phyloP scores from a whole-genome alignment of 2,888 invertebrate species.

The Magallana nippona region DNA sequence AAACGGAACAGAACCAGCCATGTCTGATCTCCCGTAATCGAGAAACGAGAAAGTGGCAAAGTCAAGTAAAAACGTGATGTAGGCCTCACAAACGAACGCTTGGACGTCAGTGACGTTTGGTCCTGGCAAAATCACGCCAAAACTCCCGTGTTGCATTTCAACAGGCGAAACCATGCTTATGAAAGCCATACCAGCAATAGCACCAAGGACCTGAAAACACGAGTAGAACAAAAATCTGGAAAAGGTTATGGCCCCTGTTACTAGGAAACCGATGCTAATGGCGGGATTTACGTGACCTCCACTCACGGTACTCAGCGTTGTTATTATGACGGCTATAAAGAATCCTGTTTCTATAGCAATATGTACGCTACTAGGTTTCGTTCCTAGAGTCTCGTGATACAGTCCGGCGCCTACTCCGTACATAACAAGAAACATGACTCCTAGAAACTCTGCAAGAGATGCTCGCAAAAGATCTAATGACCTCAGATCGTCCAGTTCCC shows the following conservation, averaged over 20 bases:
- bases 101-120: slow-evolving; percentile 57
- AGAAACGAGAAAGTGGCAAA: slow-evolving; percentile 62
- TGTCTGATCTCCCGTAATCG: slow-evolving; percentile 62
- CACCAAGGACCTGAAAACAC: slow-evolving; percentile 61
- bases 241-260: slow-evolving; percentile 53
- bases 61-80: slow-evolving; percentile 63
- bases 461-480: slow-evolving; percentile 64
- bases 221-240: slow-evolving; percentile 59
- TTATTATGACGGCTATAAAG: slow-evolving; percentile 62
- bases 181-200: slow-evolving; percentile 60
- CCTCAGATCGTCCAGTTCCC: slow-evolving; percentile 62
- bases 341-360: slow-evolving; percentile 63
- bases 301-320: slow-evolving; percentile 59
- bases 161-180: slow-evolving; percentile 56
- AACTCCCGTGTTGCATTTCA: slow-evolving; percentile 55
- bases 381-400: slow-evolving; percentile 35
- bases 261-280: slow-evolving; percentile 60
- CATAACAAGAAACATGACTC: slow-evolving; percentile 61
- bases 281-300: slow-evolving; percentile 72
- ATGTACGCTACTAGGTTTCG: slow-evolving; percentile 51
- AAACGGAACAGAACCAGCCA: slow-evolving; percentile 61
- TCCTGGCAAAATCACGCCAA: slow-evolving; percentile 62
- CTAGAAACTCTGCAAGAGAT: slow-evolving; percentile 65
- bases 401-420: slow-evolving; percentile 60
- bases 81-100: slow-evolving; percentile 63